These are phyloP conservation scores for Pantherophis alleghaniensis DNA, from an alignment of 2,797 vertebrate species.

Conservation along the genomic window DNA sequence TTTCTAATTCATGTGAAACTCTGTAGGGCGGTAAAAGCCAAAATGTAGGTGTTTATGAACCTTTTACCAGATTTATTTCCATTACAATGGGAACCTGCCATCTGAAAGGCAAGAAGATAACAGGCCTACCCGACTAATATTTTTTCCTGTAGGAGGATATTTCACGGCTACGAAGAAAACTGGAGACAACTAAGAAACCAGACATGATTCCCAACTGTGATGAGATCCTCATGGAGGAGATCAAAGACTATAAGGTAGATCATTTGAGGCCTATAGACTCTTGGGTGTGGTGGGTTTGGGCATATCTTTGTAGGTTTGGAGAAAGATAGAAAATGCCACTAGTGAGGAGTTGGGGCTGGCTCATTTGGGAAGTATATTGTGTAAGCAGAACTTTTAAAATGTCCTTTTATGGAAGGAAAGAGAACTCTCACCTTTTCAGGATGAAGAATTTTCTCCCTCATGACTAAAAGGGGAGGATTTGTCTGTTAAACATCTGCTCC, in stretches of 20 bases:
- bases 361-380: not conserved
- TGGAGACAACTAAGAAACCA: constrained; percentile 96
- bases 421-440: not conserved
- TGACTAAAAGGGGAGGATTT: not conserved
- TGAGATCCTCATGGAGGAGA: constrained; percentile 95
- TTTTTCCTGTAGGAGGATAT: constrained; percentile 87
- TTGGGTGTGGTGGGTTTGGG: not conserved
- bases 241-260: constrained; percentile 93
- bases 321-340: not conserved
- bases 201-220: constrained; percentile 96
- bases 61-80: not conserved
- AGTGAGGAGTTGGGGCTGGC: not conserved
- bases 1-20: not conserved
- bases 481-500: not conserved
- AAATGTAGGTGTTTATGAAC: not conserved
- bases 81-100: not conserved
- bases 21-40: not conserved
- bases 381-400: not conserved
- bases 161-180: constrained; percentile 89
- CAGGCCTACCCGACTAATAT: not conserved
- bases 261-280: not conserved
- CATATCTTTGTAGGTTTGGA: not conserved
- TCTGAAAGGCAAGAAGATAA: not conserved
- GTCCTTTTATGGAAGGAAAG: not conserved
- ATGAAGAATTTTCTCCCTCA: not conserved